A percentile compares a stretch with the other conserved stretches of the same genome.
phyloP scores from a whole-genome alignment of 2,888 invertebrate species.

The Autographa pulchrina region DNA sequence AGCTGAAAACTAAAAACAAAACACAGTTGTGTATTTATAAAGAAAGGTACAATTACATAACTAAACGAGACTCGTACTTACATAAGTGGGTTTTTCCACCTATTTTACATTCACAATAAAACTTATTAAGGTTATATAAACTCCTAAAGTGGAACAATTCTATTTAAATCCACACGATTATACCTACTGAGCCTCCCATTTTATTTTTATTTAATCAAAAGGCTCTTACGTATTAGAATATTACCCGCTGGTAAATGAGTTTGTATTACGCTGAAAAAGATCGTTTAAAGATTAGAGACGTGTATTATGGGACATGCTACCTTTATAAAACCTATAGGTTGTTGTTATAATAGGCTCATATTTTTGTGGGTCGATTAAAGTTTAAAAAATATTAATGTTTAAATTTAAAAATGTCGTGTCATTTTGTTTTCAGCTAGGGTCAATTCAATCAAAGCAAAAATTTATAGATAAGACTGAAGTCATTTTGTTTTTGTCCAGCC shows the following conservation, averaged over 20 bases:
- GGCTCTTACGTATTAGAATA: background rate
- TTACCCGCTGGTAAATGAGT: background rate
- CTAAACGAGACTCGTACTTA: background rate
- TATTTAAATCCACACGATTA: background rate
- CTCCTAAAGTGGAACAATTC: background rate
- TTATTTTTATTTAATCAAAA: conserved; percentile 1
- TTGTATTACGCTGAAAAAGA: background rate
- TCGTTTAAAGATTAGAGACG: conserved; percentile 2
- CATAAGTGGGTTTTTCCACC: background rate
- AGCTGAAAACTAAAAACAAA: too few species aligned
- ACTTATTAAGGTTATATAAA: background rate
- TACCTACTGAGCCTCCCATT: background rate
- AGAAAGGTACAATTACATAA: background rate
- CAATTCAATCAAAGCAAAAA: too few species aligned
- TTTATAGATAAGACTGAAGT: too few species aligned
- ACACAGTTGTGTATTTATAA: too few species aligned
- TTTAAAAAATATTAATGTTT: too few species aligned
- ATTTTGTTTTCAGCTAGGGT: too few species aligned
- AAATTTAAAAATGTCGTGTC: too few species aligned
- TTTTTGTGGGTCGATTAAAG: too few species aligned
- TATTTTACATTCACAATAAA: too few species aligned
- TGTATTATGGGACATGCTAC: background rate
- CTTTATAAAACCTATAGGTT: background rate
- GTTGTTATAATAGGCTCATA: too few species aligned
- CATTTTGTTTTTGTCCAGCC: too few species aligned